These are phyloP conservation scores for Silvanus unidentatus DNA, from an alignment of 2,888 invertebrate species.

Conservation along the genomic window DNA sequence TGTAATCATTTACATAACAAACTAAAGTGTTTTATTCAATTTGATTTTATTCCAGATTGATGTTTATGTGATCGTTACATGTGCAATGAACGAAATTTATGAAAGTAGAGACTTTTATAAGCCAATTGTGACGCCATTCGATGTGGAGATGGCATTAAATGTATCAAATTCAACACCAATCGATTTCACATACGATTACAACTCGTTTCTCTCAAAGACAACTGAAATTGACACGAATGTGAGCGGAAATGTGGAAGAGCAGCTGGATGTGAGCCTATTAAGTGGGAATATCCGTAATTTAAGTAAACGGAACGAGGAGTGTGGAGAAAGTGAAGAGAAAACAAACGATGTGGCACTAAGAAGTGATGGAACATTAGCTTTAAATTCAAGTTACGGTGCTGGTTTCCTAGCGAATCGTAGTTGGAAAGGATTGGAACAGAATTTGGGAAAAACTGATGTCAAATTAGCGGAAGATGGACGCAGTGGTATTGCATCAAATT, in stretches of 20 bases:
- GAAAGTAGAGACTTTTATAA: slow-evolving; percentile 81
- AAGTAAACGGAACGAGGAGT: slow-evolving; percentile 23
- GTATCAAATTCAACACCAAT: slow-evolving; percentile 41
- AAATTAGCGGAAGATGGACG: slow-evolving; percentile 64
- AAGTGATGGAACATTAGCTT: slow-evolving; percentile 45
- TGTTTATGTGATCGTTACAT: slow-evolving; percentile 85
- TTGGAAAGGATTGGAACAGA: slow-evolving; percentile 84
- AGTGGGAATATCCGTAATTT: slow-evolving; percentile 60
- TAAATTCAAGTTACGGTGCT: slow-evolving; percentile 53
- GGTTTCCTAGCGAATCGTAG: slow-evolving; percentile 61
- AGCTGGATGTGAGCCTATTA: slow-evolving; percentile 67
- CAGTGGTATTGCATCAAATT: slow-evolving; percentile 68
- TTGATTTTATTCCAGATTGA: slow-evolving; percentile 62
- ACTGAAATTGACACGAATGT: background rate
- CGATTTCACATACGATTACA: slow-evolving; percentile 59
- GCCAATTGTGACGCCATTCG: slow-evolving; percentile 87
- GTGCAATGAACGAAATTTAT: slow-evolving; percentile 82
- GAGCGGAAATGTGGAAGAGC: slow-evolving; percentile 15
- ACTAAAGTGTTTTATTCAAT: background rate
- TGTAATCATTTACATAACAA: slow-evolving; percentile 42
- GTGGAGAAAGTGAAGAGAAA: slow-evolving; percentile 8
- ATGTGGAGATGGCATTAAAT: slow-evolving; percentile 81
- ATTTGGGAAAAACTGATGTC: slow-evolving; percentile 67
- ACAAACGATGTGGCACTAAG: slow-evolving; percentile 39
- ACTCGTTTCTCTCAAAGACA: slow-evolving; percentile 53